These are phyloP conservation scores for Pogonomyrmex californicus DNA, from an alignment of 1,140 invertebrate genomes.

Conservation along the genomic window DNA sequence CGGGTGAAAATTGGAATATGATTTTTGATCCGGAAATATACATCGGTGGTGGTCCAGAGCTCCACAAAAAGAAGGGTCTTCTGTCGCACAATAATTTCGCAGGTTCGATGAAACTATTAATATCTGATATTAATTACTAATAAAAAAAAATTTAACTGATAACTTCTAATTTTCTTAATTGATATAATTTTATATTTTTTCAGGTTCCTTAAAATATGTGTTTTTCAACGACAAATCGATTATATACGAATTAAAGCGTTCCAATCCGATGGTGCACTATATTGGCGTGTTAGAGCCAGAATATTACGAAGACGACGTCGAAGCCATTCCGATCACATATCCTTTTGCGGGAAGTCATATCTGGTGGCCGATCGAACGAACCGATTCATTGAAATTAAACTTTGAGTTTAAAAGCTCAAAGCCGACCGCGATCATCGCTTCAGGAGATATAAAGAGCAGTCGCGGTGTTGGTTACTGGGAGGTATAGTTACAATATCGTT, in stretches of 20 bases:
- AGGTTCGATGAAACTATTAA: slow-evolving; percentile 70
- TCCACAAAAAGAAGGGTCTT: slow-evolving; percentile 92
- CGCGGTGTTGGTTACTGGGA: slow-evolving; percentile 94
- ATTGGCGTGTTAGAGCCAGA: slow-evolving; percentile 93
- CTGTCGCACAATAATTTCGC: slow-evolving; percentile 92
- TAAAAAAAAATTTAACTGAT: neutral
- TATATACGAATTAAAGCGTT: slow-evolving; percentile 94
- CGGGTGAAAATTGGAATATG: slow-evolving; percentile 91
- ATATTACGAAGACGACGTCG: slow-evolving; percentile 94
- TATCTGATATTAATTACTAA: neutral
- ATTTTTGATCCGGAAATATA: slow-evolving; percentile 98
- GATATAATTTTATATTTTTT: slow-evolving; percentile 68
- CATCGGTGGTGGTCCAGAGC: slow-evolving; percentile 94
- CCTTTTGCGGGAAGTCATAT: slow-evolving; percentile 96
- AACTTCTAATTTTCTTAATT: neutral
- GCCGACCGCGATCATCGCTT: slow-evolving; percentile 94
- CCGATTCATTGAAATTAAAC: slow-evolving; percentile 91
- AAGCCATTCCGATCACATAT: slow-evolving; percentile 96
- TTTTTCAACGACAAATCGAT: slow-evolving; percentile 97
- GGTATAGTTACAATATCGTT: slow-evolving; percentile 86
- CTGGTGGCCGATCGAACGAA: slow-evolving; percentile 92
- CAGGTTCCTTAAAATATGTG: slow-evolving; percentile 95
- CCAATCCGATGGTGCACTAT: slow-evolving; percentile 94
- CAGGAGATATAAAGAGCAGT: slow-evolving; percentile 91
- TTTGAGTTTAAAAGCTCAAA: slow-evolving; percentile 96